phyloP scores from a whole-genome alignment of 2,797 vertebrate genomes.

The Cephalopachus bancanus region DNA sequence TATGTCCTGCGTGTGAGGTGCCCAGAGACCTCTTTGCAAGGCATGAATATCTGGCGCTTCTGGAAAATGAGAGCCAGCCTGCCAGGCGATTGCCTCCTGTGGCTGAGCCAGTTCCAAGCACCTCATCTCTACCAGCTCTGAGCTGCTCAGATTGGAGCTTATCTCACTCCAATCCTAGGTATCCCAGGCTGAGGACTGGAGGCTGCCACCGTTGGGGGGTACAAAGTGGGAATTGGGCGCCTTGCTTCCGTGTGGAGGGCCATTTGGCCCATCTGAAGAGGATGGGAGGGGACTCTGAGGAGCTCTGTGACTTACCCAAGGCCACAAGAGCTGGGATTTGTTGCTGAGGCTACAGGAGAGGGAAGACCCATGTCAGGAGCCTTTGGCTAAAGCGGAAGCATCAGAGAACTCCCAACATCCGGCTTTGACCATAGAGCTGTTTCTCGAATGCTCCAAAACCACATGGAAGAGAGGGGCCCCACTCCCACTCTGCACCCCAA shows the following conservation, averaged over 20 bases:
- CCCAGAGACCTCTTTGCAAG: not conserved
- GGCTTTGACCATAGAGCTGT: rapidly evolving
- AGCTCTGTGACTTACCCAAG: too few species aligned
- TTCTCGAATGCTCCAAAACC: not conserved
- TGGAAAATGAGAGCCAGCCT: rapidly evolving
- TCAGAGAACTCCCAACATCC: rapidly evolving
- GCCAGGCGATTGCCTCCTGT: rapidly evolving
- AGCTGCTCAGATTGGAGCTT: not conserved
- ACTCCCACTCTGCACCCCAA: too few species aligned
- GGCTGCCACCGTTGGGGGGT: too few species aligned
- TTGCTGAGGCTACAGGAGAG: rapidly evolving
- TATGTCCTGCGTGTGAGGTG: rapidly evolving
- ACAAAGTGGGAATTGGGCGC: too few species aligned
- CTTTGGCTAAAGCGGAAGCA: rapidly evolving
- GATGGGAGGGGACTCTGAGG: rapidly evolving
- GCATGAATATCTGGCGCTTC: not conserved
- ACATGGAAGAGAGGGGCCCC: rapidly evolving
- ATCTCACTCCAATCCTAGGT: too few species aligned
- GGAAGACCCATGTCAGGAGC: rapidly evolving
- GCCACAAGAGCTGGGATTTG: rapidly evolving
- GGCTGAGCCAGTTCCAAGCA: not conserved
- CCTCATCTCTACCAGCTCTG: rapidly evolving
- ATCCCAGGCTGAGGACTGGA: too few species aligned
- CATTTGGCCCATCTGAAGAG: too few species aligned
- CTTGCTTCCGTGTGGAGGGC: too few species aligned